A percentile compares a stretch with the other conserved stretches of the same genome.
Evolutionary conservation across 2,113 vertebrate genomes (phyloP).

Genomic region (Vidua macroura): DNA sequence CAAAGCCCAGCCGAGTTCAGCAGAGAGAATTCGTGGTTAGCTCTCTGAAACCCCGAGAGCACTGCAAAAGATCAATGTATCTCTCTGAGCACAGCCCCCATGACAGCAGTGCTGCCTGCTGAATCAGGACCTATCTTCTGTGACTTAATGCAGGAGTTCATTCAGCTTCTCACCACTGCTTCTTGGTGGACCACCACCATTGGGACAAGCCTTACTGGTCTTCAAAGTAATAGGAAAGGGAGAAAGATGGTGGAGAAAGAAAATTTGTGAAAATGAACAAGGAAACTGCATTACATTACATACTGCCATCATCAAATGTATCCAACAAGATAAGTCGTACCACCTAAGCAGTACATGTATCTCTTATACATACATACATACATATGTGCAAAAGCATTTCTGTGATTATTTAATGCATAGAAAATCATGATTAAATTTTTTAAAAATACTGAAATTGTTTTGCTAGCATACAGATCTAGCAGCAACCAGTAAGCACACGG

Average conservation of each 20-base stretch:
- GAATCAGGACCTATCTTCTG: background rate
- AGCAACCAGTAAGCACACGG: fast-evolving
- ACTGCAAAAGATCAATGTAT: background rate
- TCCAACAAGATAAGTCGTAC: background rate
- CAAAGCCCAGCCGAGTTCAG: background rate
- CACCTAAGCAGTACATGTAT: background rate
- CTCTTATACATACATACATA: background rate
- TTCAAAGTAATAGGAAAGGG: background rate
- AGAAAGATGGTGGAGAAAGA: background rate
- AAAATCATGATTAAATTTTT: background rate
- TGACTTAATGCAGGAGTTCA: background rate
- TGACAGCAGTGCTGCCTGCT: background rate
- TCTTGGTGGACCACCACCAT: background rate
- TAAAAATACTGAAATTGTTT: background rate
- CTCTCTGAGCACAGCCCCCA: background rate
- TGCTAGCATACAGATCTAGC: background rate
- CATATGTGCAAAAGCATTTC: background rate
- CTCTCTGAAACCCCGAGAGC: background rate
- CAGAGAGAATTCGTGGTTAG: background rate
- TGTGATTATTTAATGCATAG: background rate
- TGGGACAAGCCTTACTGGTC: background rate
- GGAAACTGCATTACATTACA: background rate
- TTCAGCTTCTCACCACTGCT: background rate
- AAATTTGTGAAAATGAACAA: background rate
- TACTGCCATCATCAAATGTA: background rate